Evolutionary conservation across 2,797 vertebrate genomes (phyloP).

Genomic region (Diceros bicornis): DNA sequence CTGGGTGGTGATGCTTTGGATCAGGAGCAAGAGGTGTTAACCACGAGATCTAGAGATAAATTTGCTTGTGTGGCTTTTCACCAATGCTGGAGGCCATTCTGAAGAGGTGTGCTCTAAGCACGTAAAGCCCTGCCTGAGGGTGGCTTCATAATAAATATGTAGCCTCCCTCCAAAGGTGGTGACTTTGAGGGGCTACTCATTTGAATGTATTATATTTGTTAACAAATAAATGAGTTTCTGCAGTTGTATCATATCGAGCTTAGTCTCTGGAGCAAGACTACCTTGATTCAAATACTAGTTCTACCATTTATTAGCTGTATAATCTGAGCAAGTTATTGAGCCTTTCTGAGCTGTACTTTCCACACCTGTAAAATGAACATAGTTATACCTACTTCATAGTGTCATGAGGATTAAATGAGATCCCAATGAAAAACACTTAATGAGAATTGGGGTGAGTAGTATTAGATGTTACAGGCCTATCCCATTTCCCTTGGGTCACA

Average conservation of each 20-base stretch:
- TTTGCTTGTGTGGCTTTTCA: background rate
- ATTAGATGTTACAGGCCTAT: background rate
- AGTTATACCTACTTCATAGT: background rate
- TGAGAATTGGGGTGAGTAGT: slow-evolving; percentile 3
- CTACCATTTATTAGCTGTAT: background rate
- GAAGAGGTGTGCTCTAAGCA: background rate
- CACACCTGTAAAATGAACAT: slow-evolving; percentile 40
- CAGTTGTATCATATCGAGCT: background rate
- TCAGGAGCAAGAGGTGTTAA: background rate
- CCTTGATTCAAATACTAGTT: slow-evolving; percentile 9
- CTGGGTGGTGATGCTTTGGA: background rate
- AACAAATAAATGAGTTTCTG: background rate
- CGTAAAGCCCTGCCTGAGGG: background rate
- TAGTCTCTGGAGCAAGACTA: background rate
- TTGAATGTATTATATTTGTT: background rate
- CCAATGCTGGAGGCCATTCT: background rate
- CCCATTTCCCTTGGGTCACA: background rate
- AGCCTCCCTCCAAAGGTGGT: background rate
- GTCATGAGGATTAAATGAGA: background rate
- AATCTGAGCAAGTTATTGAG: background rate
- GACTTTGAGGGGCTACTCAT: background rate
- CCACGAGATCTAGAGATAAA: background rate
- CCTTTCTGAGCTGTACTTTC: background rate
- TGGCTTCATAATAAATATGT: background rate
- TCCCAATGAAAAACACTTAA: background rate